Base-by-base conservation (phyloP, 2,113 vertebrate species). In the Cisticola juncidis region DNA sequence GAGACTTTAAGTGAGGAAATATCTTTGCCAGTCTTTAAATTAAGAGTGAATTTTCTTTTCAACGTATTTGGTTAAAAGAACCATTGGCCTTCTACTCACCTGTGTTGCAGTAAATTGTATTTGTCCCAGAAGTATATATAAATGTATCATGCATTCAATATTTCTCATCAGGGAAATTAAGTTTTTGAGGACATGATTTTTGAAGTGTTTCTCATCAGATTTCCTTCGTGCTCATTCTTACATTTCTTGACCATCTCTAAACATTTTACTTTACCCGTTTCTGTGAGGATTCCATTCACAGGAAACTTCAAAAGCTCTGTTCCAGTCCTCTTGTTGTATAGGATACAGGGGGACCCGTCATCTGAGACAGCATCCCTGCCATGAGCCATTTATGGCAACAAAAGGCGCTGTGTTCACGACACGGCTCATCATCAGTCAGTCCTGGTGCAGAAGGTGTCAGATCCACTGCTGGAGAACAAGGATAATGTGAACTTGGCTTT, bases 341-440 rank as follows among this genome's bases (percentile, higher is more conserved):
- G 73, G 65, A 80, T 92, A 66, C 92, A 90, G 92, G 68, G 40
- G 54, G n/a, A 95, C 85, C 58, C 20, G 0, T 94, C 95, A 92
- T 79, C 92, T 54, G 58, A 88, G 68, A 71, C 76, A 92, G 89
- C 77, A 80, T 92, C 91, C 96, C 95, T 97, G 95, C 93, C 95
- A 97, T 1, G 85, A 97, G 82, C 57, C 93, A 94, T 97, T 97
- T 97, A 92, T 74, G 13, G 82, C 92, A 95, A 95, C 88, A 96
- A 97, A 97, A 97, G 89, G 31, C 40, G 0, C 77, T 31, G 61
- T 81, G 77, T 81, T 94, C 94, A 70, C 4, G 33, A 96, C 94
- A 91, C 9, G 13, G 82, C 88, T 97, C 79, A 81, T 96, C 96
- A 94, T 93, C 96, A 95, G 84, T 95, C 93, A 96, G 73, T 76